These are phyloP conservation scores for Brachyrhaphis roseni DNA, from an alignment of 2,797 vertebrate species.

Conservation along the genomic window DNA sequence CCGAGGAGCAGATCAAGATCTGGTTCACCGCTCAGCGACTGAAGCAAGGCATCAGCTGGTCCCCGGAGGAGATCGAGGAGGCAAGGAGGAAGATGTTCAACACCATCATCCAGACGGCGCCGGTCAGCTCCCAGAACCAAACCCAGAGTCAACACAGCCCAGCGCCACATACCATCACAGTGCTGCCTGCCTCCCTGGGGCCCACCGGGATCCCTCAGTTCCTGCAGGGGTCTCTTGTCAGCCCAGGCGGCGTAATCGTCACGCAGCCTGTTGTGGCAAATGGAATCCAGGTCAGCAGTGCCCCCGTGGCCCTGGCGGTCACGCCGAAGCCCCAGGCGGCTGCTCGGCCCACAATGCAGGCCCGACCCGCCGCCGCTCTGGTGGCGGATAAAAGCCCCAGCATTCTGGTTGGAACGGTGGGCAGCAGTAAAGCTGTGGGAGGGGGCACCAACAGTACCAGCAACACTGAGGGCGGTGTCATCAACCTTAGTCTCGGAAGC, in stretches of 20 bases:
- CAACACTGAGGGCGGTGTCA: constrained; percentile 63
- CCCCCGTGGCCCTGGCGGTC: constrained; percentile 88
- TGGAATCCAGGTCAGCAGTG: constrained; percentile 87
- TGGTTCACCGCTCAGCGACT: constrained; percentile 98
- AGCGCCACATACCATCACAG: constrained; percentile 88
- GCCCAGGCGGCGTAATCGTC: constrained; percentile 92
- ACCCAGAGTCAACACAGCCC: constrained; percentile 79
- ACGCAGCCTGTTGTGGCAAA: constrained; percentile 93
- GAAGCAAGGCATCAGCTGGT: constrained; percentile 99
- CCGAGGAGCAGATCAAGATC: constrained; percentile 98
- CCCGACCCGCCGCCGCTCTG: constrained; percentile 79
- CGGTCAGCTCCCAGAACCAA: constrained; percentile 79
- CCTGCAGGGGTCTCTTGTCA: constrained; percentile 91
- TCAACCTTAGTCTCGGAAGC: constrained; percentile 70
- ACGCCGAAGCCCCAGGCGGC: constrained; percentile 86
- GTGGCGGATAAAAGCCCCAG: constrained; percentile 82
- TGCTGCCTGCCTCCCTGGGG: constrained; percentile 90
- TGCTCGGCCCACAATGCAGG: constrained; percentile 83
- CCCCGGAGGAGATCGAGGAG: constrained; percentile 97
- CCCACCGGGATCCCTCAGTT: constrained; percentile 91
- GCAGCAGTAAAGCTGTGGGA: constrained; percentile 79
- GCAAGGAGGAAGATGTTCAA: constrained; percentile 98
- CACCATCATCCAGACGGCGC: constrained; percentile 94
- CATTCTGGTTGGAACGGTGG: constrained; percentile 81
- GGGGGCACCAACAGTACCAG: constrained; percentile 39